These are phyloP conservation scores for Nicator chloris DNA, from an alignment of 2,113 vertebrate genomes.

Conservation along the genomic window DNA sequence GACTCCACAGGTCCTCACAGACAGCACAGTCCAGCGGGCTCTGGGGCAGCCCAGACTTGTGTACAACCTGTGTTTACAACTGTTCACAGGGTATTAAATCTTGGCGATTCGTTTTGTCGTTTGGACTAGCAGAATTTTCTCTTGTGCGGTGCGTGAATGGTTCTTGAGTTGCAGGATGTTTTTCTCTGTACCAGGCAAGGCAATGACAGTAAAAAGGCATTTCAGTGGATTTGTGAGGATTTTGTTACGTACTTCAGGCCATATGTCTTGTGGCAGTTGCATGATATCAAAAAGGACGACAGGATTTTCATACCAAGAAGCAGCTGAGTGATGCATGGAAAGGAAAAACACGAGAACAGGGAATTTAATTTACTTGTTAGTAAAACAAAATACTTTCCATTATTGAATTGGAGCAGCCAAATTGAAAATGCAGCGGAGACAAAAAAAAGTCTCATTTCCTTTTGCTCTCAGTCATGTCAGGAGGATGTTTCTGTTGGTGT, in stretches of 20 bases:
- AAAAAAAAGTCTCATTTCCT: slow-evolving; percentile 48
- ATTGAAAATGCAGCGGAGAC: background rate
- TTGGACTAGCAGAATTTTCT: background rate
- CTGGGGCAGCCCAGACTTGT: background rate
- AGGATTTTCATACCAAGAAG: background rate
- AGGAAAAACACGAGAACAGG: background rate
- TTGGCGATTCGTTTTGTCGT: background rate
- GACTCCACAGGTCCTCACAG: background rate
- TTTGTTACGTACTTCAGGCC: background rate
- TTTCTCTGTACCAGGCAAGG: background rate
- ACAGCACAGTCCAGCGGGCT: background rate
- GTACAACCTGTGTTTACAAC: background rate
- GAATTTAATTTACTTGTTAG: slow-evolving; percentile 51
- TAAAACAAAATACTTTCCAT: slow-evolving; percentile 61
- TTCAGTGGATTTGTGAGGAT: background rate
- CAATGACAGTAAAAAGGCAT: background rate
- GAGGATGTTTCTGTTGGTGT: slow-evolving; percentile 48
- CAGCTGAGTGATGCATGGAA: slow-evolving; percentile 1
- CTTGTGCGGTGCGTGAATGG: background rate
- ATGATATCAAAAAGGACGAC: background rate
- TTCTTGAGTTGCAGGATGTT: background rate
- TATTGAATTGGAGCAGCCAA: slow-evolving; percentile 45
- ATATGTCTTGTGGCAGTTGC: background rate
- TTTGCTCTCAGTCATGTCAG: slow-evolving; percentile 44
- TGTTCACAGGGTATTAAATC: background rate